A percentile compares a stretch with the other conserved stretches of the same genome.
Evolutionary conservation across 2,113 vertebrate genomes (phyloP).

Genomic region (Cyprinodon variegatus): DNA sequence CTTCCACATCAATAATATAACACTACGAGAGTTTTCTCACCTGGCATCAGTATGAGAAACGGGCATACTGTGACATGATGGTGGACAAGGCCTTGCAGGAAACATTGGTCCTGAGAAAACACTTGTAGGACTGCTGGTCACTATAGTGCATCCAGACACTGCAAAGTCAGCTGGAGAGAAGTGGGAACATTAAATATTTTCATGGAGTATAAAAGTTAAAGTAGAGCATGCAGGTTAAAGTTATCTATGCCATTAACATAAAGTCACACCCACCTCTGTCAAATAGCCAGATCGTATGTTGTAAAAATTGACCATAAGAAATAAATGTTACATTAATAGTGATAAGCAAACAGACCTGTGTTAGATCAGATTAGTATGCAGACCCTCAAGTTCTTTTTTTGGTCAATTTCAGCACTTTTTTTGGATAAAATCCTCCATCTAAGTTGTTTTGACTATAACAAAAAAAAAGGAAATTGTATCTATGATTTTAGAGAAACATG

Average conservation of each 20-base stretch:
- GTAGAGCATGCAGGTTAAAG: constrained; percentile 23
- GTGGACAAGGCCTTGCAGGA: constrained; percentile 75
- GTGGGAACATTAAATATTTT: constrained; percentile 3
- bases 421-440: no score
- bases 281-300: no score
- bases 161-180: constrained; percentile 76
- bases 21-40: constrained; percentile 70
- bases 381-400: no score
- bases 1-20: constrained; percentile 3
- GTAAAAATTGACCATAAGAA: no score
- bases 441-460: no score
- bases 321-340: no score
- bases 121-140: constrained; percentile 83
- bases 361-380: no score
- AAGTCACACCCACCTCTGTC: not conserved
- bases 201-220: not conserved
- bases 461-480: no score
- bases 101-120: constrained; percentile 77
- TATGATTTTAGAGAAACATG: no score
- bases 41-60: constrained; percentile 86
- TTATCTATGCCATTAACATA: not conserved
- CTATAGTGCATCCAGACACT: constrained; percentile 73
- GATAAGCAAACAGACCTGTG: no score
- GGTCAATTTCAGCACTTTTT: no score
- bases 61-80: constrained; percentile 77